These are phyloP conservation scores for Podargus strigoides DNA, from an alignment of 2,797 vertebrate genomes.

Conservation along the genomic window DNA sequence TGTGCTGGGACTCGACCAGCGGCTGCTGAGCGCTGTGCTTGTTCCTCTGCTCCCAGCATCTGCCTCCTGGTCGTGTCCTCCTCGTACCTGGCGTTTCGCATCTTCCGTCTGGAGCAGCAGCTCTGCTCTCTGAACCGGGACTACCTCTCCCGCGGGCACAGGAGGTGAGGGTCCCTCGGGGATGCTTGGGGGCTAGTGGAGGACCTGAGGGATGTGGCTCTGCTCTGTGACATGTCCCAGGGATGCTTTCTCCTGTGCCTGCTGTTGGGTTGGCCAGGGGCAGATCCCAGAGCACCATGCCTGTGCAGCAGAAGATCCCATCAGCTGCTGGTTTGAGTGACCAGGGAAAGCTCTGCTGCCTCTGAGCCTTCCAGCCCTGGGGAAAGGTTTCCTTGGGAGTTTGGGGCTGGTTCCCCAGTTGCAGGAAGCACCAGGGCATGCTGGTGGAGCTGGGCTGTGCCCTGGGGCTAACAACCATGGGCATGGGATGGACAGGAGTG, in stretches of 20 bases:
- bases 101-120: slow-evolving; percentile 92
- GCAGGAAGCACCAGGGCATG: neutral
- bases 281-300: neutral
- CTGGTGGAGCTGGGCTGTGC: neutral
- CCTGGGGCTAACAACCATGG: accelerated
- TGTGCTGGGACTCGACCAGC: accelerated
- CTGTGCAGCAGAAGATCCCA: accelerated
- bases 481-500: neutral
- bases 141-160: slow-evolving; percentile 61
- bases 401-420: neutral
- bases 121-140: slow-evolving; percentile 80
- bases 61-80: slow-evolving; percentile 90
- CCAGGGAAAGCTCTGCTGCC: neutral
- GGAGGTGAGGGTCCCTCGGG: slow-evolving; percentile 71
- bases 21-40: accelerated
- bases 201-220: neutral
- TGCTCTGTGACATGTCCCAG: accelerated
- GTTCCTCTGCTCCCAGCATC: slow-evolving; percentile 73
- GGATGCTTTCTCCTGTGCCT: neutral
- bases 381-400: neutral
- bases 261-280: neutral
- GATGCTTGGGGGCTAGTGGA: neutral
- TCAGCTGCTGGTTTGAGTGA: neutral
- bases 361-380: neutral
- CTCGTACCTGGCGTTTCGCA: slow-evolving; percentile 92